These are phyloP conservation scores for Seriola rivoliana DNA, from an alignment of 2,113 vertebrate species.

Conservation along the genomic window DNA sequence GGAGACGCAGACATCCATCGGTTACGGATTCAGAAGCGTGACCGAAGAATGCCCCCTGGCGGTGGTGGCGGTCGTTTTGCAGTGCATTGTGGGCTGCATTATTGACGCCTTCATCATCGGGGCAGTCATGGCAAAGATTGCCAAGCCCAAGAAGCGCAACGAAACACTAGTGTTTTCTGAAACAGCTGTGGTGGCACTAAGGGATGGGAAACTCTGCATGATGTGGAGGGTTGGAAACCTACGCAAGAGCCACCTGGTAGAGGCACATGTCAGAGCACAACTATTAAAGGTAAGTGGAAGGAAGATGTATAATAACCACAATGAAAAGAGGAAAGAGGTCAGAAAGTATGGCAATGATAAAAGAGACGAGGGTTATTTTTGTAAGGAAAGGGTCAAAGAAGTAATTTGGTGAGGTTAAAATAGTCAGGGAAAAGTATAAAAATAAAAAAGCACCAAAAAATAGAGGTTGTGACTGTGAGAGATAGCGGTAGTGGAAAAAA, in stretches of 20 bases:
- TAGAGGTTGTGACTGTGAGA: slow-evolving; percentile 6
- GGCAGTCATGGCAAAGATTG: slow-evolving; percentile 94
- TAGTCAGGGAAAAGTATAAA: neutral
- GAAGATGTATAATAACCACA: slow-evolving; percentile 8
- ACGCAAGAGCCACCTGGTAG: slow-evolving; percentile 92
- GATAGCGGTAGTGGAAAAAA: slow-evolving; percentile 24
- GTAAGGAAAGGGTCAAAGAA: neutral
- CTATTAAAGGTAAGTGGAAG: slow-evolving; percentile 85
- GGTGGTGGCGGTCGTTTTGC: slow-evolving; percentile 91
- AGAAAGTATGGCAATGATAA: neutral
- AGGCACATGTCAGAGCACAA: slow-evolving; percentile 92
- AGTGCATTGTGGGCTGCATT: slow-evolving; percentile 94
- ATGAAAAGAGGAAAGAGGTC: slow-evolving; percentile 16
- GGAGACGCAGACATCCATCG: slow-evolving; percentile 95
- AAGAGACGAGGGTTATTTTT: neutral
- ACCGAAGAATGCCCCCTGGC: slow-evolving; percentile 94
- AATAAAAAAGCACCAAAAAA: slow-evolving; percentile 10
- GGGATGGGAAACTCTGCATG: slow-evolving; percentile 91
- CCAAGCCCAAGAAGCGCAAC: slow-evolving; percentile 95
- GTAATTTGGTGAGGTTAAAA: neutral
- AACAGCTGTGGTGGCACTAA: slow-evolving; percentile 90
- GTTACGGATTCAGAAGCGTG: slow-evolving; percentile 92
- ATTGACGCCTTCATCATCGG: slow-evolving; percentile 95
- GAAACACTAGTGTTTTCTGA: slow-evolving; percentile 91
- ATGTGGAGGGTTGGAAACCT: slow-evolving; percentile 95